Percentiles rank a stretch among this genome's conserved stretches.
These are phyloP conservation scores for Aphodius granarius DNA, from an alignment of 2,888 invertebrate species.

Conservation along the genomic window DNA sequence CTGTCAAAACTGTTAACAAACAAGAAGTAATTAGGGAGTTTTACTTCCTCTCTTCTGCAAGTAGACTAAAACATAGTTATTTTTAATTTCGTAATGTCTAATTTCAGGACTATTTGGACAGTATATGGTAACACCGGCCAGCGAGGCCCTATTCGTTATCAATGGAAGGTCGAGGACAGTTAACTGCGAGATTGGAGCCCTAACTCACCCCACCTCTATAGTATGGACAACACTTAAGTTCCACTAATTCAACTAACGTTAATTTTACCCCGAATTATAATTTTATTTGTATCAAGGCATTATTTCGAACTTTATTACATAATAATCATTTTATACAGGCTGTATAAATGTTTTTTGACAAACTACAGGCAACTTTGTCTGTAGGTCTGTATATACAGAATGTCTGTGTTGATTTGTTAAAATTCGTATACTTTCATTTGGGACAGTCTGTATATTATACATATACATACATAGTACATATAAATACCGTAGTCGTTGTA, in stretches of 20 bases:
- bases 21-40: neutral
- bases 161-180: conserved; percentile 71
- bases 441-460: neutral
- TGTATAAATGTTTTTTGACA: too few species aligned
- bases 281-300: conserved; percentile 3
- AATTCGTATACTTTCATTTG: neutral
- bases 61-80: too few species aligned
- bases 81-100: neutral
- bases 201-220: conserved; percentile 65
- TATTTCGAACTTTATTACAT: conserved; percentile 3
- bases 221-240: conserved; percentile 67
- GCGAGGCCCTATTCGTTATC: conserved; percentile 69
- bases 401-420: too few species aligned
- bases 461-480: conserved; percentile 1
- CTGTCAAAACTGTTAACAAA: neutral
- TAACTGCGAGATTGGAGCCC: conserved; percentile 73
- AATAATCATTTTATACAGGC: too few species aligned
- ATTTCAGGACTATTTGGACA: conserved; percentile 67
- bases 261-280: neutral
- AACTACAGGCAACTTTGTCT: too few species aligned
- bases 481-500: neutral
- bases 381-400: too few species aligned
- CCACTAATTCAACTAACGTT: conserved; percentile 41
- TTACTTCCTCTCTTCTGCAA: neutral
- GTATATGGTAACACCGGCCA: conserved; percentile 72